Percentiles rank a stretch among this genome's conserved stretches.
phyloP scores from a whole-genome alignment of 1,140 invertebrate genomes.

The Vanessa atalanta region DNA sequence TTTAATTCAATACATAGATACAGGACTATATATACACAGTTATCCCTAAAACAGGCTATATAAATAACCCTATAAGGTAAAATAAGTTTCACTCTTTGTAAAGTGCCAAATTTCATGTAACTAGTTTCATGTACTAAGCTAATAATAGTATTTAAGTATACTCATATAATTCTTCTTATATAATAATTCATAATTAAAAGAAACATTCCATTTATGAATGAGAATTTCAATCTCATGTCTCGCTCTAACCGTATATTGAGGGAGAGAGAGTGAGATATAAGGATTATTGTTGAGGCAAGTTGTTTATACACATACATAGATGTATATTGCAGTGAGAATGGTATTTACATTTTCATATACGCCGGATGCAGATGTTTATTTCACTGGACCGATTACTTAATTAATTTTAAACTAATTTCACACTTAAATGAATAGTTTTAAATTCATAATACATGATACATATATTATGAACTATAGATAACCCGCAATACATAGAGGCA shows the following conservation, averaged over 20 bases:
- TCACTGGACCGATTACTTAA: conserved; percentile 1
- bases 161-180: too few relatives aligned
- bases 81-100: too few relatives aligned
- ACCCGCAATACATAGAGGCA: too few relatives aligned
- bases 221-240: neutral
- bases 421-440: neutral
- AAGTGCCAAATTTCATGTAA: too few relatives aligned
- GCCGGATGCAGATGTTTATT: conserved; percentile 3
- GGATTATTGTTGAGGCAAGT: neutral
- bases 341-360: neutral
- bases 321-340: neutral
- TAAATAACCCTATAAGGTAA: too few relatives aligned
- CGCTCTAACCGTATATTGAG: neutral
- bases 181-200: too few relatives aligned
- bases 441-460: neutral
- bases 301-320: neutral
- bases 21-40: too few relatives aligned
- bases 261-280: neutral
- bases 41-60: too few relatives aligned
- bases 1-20: too few relatives aligned
- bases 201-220: neutral
- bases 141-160: too few relatives aligned
- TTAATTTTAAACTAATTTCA: neutral
- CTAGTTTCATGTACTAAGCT: too few relatives aligned
- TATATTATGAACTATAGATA: too few relatives aligned